A percentile compares a stretch with the other conserved stretches of the same genome.
Evolutionary conservation across 2,113 vertebrate genomes (phyloP).

Genomic region (Datnioides undecimradiatus): DNA sequence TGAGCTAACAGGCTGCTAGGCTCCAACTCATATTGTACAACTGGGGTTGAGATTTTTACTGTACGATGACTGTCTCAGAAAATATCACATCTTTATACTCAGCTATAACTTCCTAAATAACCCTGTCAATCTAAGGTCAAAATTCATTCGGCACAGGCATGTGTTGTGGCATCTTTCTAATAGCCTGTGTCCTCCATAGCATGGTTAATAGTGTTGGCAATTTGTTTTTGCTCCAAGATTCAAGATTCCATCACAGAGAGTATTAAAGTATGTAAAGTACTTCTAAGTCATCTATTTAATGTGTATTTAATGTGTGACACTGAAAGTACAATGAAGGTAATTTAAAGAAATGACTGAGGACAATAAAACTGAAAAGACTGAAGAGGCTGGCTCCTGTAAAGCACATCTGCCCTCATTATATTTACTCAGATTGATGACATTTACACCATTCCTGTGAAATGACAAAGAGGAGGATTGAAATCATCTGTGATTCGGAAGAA

Average conservation of each 20-base stretch:
- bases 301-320: neutral
- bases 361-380: neutral
- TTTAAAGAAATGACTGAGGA: neutral
- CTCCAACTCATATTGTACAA: neutral
- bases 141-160: no score
- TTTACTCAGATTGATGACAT: neutral
- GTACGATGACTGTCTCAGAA: no score
- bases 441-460: no score
- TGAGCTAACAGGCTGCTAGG: neutral
- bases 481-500: neutral
- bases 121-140: neutral
- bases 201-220: neutral
- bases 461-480: conserved; percentile 1
- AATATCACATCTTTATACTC: no score
- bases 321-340: neutral
- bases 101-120: neutral
- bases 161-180: no score
- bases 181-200: neutral
- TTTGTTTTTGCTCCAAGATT: neutral
- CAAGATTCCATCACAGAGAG: neutral
- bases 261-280: neutral
- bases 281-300: neutral
- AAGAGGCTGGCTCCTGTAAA: neutral
- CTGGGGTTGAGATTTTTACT: no score
- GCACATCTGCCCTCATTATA: neutral